Evolutionary conservation across 2,113 vertebrate species (phyloP), one percentile per base, ranked within the genome.

Genomic region (Jaculus jaculus): DNA sequence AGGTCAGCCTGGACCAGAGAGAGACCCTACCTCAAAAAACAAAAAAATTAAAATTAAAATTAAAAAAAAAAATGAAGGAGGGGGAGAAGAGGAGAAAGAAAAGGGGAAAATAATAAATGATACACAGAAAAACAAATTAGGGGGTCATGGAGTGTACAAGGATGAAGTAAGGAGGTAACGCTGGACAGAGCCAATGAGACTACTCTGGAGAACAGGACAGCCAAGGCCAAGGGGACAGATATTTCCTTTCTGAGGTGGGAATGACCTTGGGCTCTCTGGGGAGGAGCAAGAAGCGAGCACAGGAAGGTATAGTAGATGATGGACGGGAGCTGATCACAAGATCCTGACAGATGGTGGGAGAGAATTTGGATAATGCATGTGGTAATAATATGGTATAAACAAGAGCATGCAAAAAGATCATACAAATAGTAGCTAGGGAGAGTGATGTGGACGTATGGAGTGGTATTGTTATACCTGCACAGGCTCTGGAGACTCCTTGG

Each of bases 81-180:
- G 42, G 42, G 42, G 8, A 47, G 42, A 47, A 47, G 8, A 47
- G 42, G 42, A 47, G 42, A 47, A 47, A 47, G 42, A 47, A 8
- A 47, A 47, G 8, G 42, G 42, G 42, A 47, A 8, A 47, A 47
- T 5, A 47, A 47, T 47, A 72, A 63, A n/a, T 60, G 23, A 23
- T 73, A 54, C 18, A 34, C 30, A 92, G 75, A 86, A 86, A 77
- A 83, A 77, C 61, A 63, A 63, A 63, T 2, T 23, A 63, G 61
- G 61, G 32, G 89, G 21, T 42, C 63, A 15, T 2, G 30, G 69
- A 84, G 24, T 34, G 37, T 77, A 30, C 1, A 17, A 51, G 51
- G 39, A 93, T 71, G 61, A 89, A 54, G 54, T 34, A 77, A 94
- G 80, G 81, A 88, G 65, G 51, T 74, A 42, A 24, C 65, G 37